Conservation (phyloP, 2,888 invertebrate genomes). For the Busseola fusca region DNA sequence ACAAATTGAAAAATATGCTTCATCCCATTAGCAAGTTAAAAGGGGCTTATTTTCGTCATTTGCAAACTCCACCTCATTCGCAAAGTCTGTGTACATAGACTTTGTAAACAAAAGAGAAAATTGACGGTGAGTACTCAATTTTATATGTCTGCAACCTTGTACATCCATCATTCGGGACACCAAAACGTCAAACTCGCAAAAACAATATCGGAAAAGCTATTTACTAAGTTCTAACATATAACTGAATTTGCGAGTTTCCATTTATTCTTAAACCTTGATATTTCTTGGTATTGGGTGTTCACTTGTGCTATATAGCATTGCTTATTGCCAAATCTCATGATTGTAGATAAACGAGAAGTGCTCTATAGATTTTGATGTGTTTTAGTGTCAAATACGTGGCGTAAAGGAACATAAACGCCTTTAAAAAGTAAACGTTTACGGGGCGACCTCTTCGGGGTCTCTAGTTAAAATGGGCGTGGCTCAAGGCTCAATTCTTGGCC, state of each 20-base stretch:
- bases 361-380: no score
- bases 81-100: slow-evolving; percentile 18
- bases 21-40: slow-evolving; percentile 10
- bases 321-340: no score
- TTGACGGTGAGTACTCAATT: slow-evolving; percentile 30
- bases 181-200: slow-evolving; percentile 46
- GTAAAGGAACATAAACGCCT: no score
- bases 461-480: no score
- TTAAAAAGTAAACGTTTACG: no score
- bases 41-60: slow-evolving; percentile 26
- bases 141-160: slow-evolving; percentile 32
- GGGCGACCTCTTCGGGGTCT: no score
- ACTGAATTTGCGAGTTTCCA: slow-evolving; percentile 30
- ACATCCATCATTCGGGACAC: slow-evolving; percentile 51
- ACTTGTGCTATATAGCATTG: no score
- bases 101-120: slow-evolving; percentile 36
- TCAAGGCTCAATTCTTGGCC: no score
- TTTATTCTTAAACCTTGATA: slow-evolving; percentile 10
- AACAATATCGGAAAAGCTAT: slow-evolving; percentile 43
- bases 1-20: slow-evolving; percentile 11
- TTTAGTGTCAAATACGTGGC: no score
- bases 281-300: neutral
- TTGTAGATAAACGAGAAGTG: no score
- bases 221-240: slow-evolving; percentile 34
- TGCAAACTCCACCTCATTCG: slow-evolving; percentile 34